phyloP scores from a whole-genome alignment of 2,797 vertebrate species.

The Gallinago stenura region DNA sequence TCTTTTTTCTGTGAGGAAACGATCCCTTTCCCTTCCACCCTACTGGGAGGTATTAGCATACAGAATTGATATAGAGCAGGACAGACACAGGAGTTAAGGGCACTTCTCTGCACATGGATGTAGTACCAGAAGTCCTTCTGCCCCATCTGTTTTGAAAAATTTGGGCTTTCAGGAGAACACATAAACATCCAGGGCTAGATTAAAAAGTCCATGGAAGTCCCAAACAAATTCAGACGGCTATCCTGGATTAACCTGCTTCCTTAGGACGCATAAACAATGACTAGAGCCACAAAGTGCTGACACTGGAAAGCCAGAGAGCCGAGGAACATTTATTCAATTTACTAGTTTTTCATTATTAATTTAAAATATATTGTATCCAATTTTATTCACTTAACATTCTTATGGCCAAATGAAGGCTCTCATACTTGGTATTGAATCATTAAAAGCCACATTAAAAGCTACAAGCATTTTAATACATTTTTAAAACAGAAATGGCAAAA shows the following conservation, averaged over 20 bases:
- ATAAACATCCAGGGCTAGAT: neutral
- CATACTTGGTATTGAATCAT: neutral
- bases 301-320: neutral
- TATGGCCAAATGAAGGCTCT: neutral
- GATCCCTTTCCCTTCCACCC: neutral
- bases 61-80: neutral
- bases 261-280: neutral
- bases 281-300: neutral
- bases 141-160: neutral
- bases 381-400: neutral
- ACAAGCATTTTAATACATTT: neutral
- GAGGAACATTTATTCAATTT: neutral
- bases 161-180: neutral
- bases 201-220: neutral
- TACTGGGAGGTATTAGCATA: neutral
- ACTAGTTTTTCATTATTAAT: neutral
- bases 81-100: neutral
- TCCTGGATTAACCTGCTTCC: conserved; percentile 7
- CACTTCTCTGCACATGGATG: neutral
- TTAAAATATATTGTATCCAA: neutral
- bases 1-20: neutral
- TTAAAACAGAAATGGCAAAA: neutral
- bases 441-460: neutral
- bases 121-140: neutral
- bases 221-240: neutral